Evolutionary conservation across 2,888 invertebrate species (phyloP), one percentile per base, ranked within the genome.

Genomic region (Sisyra terminalis): DNA sequence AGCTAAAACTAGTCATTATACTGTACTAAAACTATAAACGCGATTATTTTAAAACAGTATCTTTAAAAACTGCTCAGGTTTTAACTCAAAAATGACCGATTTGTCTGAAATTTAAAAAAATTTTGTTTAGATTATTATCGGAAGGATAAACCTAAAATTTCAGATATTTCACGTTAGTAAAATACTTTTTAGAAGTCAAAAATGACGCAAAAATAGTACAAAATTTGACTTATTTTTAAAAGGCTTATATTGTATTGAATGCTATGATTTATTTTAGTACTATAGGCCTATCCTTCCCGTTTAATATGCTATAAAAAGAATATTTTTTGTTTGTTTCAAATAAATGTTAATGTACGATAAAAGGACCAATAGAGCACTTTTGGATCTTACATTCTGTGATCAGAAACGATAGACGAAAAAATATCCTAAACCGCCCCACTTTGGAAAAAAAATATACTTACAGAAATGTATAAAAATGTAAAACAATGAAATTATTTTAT

Each of bases 71-170:
- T 29, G 30, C 30, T 29, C 30, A 9, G 8, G 30, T 29, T 29
- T 8, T 29, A 29, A 29, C 30, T 29, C 30, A 29, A 29, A 29
- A 29, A 29, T 9, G 30, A 29, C 30, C 30, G 30, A 29, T 29
- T 29, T 29, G 30, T 29, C 9, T 34, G 34, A 34, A 34, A 34
- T 34, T 34, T 34, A 13, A 11, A 11, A 13, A 34, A 13, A n/a
- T 13, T 34, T 34, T 34, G 11, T 34, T 13, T 34, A 34, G 11
- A 34, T 34, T 34, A 34, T 13, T 34, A 34, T n/a, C 34, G 34
- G 34, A 34, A 34, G 34, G 34, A 34, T 34, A 34, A 34, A 34
- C 34, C 34, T 34, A 34, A 7, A 34, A 34, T n/a, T 34, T 34
- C n/a, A 6, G 11, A 34, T 34, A 34, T 34, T 34, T 34, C 34